Evolutionary conservation across 2,113 vertebrate species (phyloP).

Genomic region (Cheilinus undulatus): DNA sequence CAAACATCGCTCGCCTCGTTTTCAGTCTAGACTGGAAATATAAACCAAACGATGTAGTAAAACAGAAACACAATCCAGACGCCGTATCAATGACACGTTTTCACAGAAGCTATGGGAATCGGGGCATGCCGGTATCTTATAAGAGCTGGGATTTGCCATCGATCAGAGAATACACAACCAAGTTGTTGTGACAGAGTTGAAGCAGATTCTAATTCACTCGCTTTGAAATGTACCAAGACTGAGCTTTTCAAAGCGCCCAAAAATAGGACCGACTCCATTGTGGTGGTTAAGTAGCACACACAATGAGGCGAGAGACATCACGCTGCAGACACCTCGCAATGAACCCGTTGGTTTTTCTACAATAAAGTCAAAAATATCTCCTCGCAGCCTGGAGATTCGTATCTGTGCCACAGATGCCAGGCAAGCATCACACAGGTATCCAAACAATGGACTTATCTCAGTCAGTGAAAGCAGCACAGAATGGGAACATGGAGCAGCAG

Average conservation of each 20-base stretch:
- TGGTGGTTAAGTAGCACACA: conserved; percentile 40
- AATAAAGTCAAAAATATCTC: conserved; percentile 49
- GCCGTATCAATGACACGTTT: conserved; percentile 10
- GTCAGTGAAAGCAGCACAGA: conserved; percentile 44
- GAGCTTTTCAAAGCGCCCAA: conserved; percentile 49
- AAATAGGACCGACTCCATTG: conserved; percentile 53
- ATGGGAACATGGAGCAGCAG: conserved; percentile 42
- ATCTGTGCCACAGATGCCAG: conserved; percentile 50
- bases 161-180: conserved; percentile 20
- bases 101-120: conserved; percentile 5
- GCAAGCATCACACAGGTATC: conserved; percentile 64
- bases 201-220: conserved; percentile 32
- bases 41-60: conserved; percentile 1
- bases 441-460: conserved; percentile 68
- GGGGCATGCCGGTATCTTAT: not conserved
- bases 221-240: conserved; percentile 45
- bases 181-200: conserved; percentile 49
- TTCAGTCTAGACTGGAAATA: conserved; percentile 62
- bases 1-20: conserved; percentile 24
- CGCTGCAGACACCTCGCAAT: conserved; percentile 43
- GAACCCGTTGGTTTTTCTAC: conserved; percentile 39
- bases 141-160: conserved; percentile 22
- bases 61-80: conserved; percentile 10
- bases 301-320: conserved; percentile 53
- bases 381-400: conserved; percentile 30